Conservation (phyloP, 2,797 vertebrate species). For the Cottoperca gobio region DNA sequence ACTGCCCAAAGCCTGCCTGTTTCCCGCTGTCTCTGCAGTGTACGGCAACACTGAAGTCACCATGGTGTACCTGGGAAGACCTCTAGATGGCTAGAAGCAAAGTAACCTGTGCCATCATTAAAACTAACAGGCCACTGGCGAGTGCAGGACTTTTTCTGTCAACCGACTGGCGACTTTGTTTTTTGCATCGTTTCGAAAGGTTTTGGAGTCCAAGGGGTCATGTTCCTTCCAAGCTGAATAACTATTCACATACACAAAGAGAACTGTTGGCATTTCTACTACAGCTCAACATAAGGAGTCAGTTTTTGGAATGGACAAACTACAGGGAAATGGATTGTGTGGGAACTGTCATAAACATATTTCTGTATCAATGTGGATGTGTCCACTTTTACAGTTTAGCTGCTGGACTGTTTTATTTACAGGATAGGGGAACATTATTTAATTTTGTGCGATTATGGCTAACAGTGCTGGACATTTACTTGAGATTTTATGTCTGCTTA, state of each 20-base stretch:
- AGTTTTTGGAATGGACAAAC: conserved; percentile 8
- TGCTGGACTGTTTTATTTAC: conserved; percentile 72
- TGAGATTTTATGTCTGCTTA: conserved; percentile 55
- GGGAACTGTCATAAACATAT: conserved; percentile 32
- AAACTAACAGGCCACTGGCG: conserved; percentile 8
- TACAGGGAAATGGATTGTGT: conserved; percentile 10
- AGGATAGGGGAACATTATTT: conserved; percentile 47
- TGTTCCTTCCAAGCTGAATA: conserved; percentile 49
- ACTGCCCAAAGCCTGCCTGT: conserved; percentile 96
- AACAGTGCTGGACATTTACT: conserved; percentile 45
- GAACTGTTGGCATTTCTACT: conserved; percentile 44
- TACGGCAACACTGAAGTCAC: conserved; percentile 99
- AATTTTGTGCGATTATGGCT: conserved; percentile 49
- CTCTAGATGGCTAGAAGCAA: conserved; percentile 91
- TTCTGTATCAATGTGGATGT: conserved; percentile 60
- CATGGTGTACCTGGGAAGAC: conserved; percentile 98
- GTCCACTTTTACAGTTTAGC: conserved; percentile 71
- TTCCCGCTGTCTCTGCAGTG: conserved; percentile 97
- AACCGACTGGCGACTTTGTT: conserved; percentile 27
- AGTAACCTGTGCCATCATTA: conserved; percentile 24
- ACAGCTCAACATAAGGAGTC: conserved; percentile 29
- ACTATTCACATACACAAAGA: conserved; percentile 45
- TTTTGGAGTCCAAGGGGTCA: conserved; percentile 19
- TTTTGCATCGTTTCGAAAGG: conserved; percentile 23
- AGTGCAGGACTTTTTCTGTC: conserved; percentile 34